Evolutionary conservation across 1,140 invertebrate species (phyloP).

Genomic region (Carcinoscorpius rotundicauda): DNA sequence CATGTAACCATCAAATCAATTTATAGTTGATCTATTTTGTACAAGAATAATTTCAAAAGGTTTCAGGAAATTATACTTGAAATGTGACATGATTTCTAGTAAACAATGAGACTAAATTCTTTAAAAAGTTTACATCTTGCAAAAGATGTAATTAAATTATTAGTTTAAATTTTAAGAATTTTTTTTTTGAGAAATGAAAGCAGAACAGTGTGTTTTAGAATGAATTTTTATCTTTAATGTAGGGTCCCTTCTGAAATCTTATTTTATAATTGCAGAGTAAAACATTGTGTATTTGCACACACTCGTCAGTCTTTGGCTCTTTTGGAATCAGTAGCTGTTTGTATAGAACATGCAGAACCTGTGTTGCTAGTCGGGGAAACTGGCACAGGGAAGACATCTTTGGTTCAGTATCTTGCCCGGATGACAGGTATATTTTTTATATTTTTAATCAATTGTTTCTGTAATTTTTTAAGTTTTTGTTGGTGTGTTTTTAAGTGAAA

Average conservation of each 20-base stretch:
- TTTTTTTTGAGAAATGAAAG: background rate
- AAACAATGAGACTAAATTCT: too few species aligned
- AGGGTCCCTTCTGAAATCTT: background rate
- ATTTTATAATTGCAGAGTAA: background rate
- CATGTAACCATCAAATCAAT: too few species aligned
- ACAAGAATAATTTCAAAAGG: too few species aligned
- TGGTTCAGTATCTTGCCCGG: conserved; percentile 81
- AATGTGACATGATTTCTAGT: too few species aligned
- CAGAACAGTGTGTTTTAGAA: background rate
- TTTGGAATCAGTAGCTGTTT: conserved; percentile 72
- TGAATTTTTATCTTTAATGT: background rate
- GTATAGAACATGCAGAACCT: conserved; percentile 70
- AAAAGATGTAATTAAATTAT: too few species aligned
- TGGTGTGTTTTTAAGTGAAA: too few species aligned
- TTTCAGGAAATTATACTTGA: too few species aligned
- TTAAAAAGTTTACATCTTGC: too few species aligned
- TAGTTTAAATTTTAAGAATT: background rate
- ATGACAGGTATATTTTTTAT: conserved; percentile 38
- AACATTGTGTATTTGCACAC: conserved; percentile 16
- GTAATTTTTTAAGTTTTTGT: background rate
- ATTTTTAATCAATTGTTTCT: conserved; percentile 8
- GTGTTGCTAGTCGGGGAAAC: conserved; percentile 95
- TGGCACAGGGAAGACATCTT: conserved; percentile 96
- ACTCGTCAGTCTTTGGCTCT: conserved; percentile 59
- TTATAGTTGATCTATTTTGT: too few species aligned